phyloP scores from a whole-genome alignment of 2,113 vertebrate species.

The Platichthys stellatus region DNA sequence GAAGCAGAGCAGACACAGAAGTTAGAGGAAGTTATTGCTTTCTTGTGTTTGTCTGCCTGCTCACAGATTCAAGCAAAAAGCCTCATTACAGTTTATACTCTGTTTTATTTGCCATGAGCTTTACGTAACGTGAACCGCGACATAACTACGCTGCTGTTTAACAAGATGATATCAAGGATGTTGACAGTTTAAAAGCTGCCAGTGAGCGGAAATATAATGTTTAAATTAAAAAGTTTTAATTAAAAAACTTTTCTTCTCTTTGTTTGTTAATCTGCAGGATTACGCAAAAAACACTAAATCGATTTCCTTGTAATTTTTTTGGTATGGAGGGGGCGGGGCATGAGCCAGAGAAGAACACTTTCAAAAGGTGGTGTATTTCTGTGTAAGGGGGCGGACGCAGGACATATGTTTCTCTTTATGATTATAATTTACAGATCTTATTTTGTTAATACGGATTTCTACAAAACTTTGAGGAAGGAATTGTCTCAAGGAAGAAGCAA shows the following conservation, averaged over 20 bases:
- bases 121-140: too few relatives aligned
- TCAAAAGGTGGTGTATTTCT: too few relatives aligned
- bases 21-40: slow-evolving; percentile 22
- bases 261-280: neutral
- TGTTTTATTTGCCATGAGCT: neutral
- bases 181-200: too few relatives aligned
- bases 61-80: neutral
- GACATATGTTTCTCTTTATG: too few relatives aligned
- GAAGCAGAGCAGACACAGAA: neutral
- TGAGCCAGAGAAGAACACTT: too few relatives aligned
- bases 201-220: neutral
- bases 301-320: too few relatives aligned
- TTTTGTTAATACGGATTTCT: too few relatives aligned
- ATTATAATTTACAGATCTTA: too few relatives aligned
- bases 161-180: neutral
- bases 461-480: too few relatives aligned
- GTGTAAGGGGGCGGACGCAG: too few relatives aligned
- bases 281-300: neutral
- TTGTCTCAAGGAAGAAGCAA: too few relatives aligned
- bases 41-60: neutral
- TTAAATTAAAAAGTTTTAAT: neutral
- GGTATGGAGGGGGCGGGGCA: too few relatives aligned
- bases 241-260: neutral
- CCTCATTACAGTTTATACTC: neutral
- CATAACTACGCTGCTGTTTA: neutral